phyloP scores from a whole-genome alignment of 2,888 invertebrate genomes.

The Phengaris arion region DNA sequence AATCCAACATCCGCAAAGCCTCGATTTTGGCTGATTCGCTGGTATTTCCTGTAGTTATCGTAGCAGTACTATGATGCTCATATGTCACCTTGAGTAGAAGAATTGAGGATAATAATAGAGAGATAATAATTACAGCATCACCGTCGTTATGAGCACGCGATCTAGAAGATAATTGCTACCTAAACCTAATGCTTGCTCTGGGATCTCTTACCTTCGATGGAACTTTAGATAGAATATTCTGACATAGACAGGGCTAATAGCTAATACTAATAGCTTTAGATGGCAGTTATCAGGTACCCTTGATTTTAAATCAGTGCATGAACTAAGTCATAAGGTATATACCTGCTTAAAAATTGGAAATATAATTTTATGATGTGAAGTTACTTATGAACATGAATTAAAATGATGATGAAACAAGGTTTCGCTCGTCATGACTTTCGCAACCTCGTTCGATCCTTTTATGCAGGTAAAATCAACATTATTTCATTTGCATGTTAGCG shows the following conservation, averaged over 20 bases:
- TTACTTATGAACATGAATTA: neutral
- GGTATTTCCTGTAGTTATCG: neutral
- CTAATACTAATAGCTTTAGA: neutral
- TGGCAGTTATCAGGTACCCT: neutral
- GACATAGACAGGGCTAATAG: neutral
- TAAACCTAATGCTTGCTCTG: neutral
- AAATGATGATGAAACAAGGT: neutral
- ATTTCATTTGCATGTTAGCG: slow-evolving; percentile 2
- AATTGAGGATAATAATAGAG: slow-evolving; percentile 8
- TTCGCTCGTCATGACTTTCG: neutral
- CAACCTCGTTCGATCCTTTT: neutral
- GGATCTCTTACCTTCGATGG: no score
- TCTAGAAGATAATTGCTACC: neutral
- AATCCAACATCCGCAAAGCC: neutral
- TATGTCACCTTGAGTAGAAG: slow-evolving; percentile 5
- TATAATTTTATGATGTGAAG: no score
- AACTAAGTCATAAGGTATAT: no score
- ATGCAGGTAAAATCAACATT: slow-evolving; percentile 1
- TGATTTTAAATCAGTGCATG: neutral
- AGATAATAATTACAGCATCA: slow-evolving; percentile 10
- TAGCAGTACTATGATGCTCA: slow-evolving; percentile 9
- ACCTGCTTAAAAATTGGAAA: no score
- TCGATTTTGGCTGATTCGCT: neutral
- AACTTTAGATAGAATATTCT: no score
- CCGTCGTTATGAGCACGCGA: slow-evolving; percentile 22